Evolutionary conservation across 2,797 vertebrate species (phyloP).

Genomic region (Myiothlypis coronata): DNA sequence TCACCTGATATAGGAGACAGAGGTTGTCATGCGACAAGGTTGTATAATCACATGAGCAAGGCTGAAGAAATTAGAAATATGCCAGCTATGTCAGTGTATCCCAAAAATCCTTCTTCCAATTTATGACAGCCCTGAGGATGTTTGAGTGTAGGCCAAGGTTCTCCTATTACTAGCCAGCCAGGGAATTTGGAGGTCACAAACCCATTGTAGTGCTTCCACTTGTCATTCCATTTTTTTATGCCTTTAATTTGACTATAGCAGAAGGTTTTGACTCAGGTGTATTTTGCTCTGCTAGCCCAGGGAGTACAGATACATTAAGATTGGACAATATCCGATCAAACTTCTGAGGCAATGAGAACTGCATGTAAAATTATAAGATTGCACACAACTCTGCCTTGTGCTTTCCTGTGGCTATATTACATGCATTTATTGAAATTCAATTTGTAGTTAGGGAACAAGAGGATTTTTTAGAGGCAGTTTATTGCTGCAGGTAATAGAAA

Average conservation of each 20-base stretch:
- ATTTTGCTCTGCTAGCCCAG: neutral
- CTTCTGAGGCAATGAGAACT: neutral
- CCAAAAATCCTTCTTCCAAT: neutral
- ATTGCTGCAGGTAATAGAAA: conserved; percentile 44
- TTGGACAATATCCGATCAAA: neutral
- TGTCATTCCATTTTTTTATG: neutral
- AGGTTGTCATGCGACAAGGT: neutral
- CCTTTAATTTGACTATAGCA: neutral
- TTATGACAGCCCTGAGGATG: neutral
- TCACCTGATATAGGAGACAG: neutral
- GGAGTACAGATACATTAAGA: neutral
- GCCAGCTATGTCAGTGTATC: neutral
- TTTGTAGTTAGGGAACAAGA: conserved; percentile 40
- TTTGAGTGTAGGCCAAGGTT: neutral
- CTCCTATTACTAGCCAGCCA: neutral
- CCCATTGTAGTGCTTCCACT: neutral
- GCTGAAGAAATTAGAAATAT: neutral
- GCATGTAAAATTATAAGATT: conserved; percentile 6
- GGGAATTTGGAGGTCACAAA: neutral
- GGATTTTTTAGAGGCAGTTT: neutral
- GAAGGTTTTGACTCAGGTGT: neutral
- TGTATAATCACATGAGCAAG: neutral
- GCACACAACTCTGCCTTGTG: neutral
- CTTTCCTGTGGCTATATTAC: neutral
- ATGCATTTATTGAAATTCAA: conserved; percentile 55